phyloP scores from a whole-genome alignment of 2,888 invertebrate genomes.

The Phymatocera aterrima region DNA sequence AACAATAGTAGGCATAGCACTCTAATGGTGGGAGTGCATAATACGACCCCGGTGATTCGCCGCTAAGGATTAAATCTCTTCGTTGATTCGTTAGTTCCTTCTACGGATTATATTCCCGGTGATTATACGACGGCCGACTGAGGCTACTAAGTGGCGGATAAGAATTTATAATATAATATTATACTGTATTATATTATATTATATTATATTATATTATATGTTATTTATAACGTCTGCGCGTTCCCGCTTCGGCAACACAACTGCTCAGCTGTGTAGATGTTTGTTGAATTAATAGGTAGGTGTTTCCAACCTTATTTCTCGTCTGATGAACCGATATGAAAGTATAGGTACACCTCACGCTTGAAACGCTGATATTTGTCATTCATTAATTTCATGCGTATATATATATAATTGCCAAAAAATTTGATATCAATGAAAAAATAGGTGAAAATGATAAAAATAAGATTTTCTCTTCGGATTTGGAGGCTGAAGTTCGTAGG shows the following conservation, averaged over 20 bases:
- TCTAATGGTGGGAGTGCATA: constrained; percentile 42
- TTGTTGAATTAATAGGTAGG: constrained; percentile 17
- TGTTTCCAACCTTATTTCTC: neutral
- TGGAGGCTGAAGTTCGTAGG: no score
- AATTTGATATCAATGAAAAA: neutral
- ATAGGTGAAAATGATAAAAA: no score
- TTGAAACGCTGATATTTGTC: no score
- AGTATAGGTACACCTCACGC: neutral
- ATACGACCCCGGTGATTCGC: constrained; percentile 10
- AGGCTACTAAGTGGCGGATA: neutral
- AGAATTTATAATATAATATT: constrained; percentile 19
- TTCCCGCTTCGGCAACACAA: neutral
- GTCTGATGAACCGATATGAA: neutral
- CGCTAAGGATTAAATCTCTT: neutral
- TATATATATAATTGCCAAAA: neutral
- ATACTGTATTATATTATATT: no score
- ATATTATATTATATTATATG: no score
- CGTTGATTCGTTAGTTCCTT: constrained; percentile 13
- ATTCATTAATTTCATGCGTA: no score
- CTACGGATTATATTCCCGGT: neutral
- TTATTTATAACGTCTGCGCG: neutral
- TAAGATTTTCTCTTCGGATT: no score
- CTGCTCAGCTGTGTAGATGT: neutral
- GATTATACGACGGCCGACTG: no score
- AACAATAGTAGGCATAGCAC: neutral